Evolutionary conservation across 2,888 invertebrate genomes (phyloP).

Genomic region (Chouioia cunea): DNA sequence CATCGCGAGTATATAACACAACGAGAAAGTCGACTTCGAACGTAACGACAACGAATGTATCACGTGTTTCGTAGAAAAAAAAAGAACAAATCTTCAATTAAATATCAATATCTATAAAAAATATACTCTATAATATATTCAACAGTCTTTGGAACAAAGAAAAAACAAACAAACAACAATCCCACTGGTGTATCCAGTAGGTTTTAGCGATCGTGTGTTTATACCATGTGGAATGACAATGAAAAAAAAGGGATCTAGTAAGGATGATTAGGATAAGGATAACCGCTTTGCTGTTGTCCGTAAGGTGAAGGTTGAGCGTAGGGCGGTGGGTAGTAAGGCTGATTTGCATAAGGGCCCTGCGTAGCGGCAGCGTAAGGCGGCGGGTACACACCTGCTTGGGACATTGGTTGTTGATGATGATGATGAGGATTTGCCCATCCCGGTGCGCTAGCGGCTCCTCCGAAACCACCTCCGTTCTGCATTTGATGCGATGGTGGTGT

Average conservation of each 20-base stretch:
- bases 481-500: slow-evolving; percentile 53
- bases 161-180: no score
- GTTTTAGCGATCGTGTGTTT: no score
- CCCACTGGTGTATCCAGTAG: no score
- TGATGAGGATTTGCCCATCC: slow-evolving; percentile 63
- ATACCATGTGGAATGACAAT: no score
- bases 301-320: slow-evolving; percentile 32
- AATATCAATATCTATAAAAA: background rate
- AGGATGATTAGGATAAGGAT: slow-evolving; percentile 52
- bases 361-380: slow-evolving; percentile 55
- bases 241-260: slow-evolving; percentile 15
- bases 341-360: slow-evolving; percentile 50
- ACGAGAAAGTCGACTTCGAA: no score
- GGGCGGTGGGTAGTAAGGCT: slow-evolving; percentile 5
- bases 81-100: no score
- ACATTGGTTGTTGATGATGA: slow-evolving; percentile 57
- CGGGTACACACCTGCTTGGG: slow-evolving; percentile 67
- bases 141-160: background rate
- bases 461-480: slow-evolving; percentile 52
- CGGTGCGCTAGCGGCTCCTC: slow-evolving; percentile 56
- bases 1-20: no score
- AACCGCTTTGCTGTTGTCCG: slow-evolving; percentile 49
- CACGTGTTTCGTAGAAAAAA: no score
- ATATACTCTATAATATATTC: background rate
- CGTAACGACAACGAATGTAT: no score